These are phyloP conservation scores for Diprion similis DNA, from an alignment of 1,140 invertebrate species.

Conservation along the genomic window DNA sequence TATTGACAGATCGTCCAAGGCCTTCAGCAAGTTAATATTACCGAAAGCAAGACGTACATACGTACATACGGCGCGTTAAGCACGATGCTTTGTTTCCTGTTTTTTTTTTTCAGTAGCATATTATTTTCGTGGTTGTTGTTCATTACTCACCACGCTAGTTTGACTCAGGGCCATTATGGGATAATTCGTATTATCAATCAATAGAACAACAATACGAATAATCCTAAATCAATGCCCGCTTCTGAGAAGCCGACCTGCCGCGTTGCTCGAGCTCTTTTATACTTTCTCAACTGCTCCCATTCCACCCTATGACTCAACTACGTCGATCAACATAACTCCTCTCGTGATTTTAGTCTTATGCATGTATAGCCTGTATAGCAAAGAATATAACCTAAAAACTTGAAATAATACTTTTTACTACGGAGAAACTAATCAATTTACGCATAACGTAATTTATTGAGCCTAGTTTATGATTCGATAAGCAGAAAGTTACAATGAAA, in stretches of 20 bases:
- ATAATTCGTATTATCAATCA: slow-evolving; percentile 39
- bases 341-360: too few species aligned
- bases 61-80: neutral
- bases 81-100: neutral
- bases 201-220: slow-evolving; percentile 38
- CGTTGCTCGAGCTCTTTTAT: slow-evolving; percentile 53
- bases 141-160: slow-evolving; percentile 63
- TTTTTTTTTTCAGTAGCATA: neutral
- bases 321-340: slow-evolving; percentile 21
- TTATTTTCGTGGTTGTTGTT: slow-evolving; percentile 15
- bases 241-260: slow-evolving; percentile 36
- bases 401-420: too few species aligned
- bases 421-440: too few species aligned
- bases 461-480: too few species aligned
- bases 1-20: neutral
- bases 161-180: slow-evolving; percentile 62
- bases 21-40: neutral
- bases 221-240: slow-evolving; percentile 32
- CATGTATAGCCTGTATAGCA: too few species aligned
- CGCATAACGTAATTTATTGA: too few species aligned
- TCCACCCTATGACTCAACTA: slow-evolving; percentile 28
- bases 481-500: too few species aligned
- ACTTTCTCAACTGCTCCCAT: slow-evolving; percentile 49
- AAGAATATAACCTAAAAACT: too few species aligned
- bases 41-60: neutral